Evolutionary conservation across 2,888 invertebrate species (phyloP).

Genomic region (Acrobasis consociella): DNA sequence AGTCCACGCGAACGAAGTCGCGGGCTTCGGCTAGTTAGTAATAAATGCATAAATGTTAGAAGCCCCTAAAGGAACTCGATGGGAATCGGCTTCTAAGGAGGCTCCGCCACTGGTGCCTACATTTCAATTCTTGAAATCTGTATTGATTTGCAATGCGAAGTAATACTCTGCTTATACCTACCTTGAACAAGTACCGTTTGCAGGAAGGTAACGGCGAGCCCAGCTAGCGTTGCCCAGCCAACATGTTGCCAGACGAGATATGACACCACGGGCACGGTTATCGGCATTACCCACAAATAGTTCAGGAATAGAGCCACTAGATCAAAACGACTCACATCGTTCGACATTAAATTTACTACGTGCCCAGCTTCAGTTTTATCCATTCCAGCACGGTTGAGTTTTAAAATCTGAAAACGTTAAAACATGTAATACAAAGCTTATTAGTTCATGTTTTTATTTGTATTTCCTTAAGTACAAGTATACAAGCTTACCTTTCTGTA

Average conservation of each 20-base stretch:
- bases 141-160: too few species aligned
- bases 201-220: conserved; percentile 73
- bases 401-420: conserved; percentile 60
- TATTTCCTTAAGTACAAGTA: too few species aligned
- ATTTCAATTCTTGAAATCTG: too few species aligned
- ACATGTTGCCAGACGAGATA: conserved; percentile 75
- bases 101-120: too few species aligned
- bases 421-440: too few species aligned
- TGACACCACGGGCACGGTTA: conserved; percentile 85
- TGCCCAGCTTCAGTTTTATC: conserved; percentile 87
- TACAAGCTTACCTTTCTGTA: conserved; percentile 88
- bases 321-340: conserved; percentile 93
- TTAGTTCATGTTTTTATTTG: too few species aligned
- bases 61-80: too few species aligned
- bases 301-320: conserved; percentile 86
- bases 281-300: conserved; percentile 91
- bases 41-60: too few species aligned
- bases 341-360: conserved; percentile 92
- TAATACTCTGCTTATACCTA: conserved; percentile 34
- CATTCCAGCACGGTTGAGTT: conserved; percentile 81
- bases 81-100: too few species aligned
- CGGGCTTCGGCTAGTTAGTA: too few species aligned
- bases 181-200: conserved; percentile 84
- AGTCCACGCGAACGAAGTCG: too few species aligned
- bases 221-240: conserved; percentile 66